phyloP scores from a whole-genome alignment of 1,140 invertebrate species.

The Anastrepha ludens region DNA sequence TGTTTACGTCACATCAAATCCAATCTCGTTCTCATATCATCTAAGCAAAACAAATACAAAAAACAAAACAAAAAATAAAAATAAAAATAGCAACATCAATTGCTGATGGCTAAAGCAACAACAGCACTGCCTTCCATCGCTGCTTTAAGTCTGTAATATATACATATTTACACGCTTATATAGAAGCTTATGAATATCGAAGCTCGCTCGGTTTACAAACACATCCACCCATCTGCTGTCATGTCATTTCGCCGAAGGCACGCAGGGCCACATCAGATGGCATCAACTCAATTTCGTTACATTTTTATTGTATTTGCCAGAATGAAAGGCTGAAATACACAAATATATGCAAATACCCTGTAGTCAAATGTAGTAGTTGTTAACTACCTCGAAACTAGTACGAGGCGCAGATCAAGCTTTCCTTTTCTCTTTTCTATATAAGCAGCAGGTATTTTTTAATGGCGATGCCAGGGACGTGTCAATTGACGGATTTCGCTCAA shows the following conservation, averaged over 20 bases:
- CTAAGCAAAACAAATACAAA: background rate
- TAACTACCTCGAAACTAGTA: too few relatives aligned
- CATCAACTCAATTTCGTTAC: slow-evolving; percentile 12
- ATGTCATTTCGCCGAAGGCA: background rate
- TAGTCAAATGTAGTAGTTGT: too few relatives aligned
- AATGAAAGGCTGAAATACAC: too few relatives aligned
- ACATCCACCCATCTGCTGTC: background rate
- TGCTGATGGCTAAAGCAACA: background rate
- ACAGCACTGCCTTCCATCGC: background rate
- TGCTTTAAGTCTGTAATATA: background rate
- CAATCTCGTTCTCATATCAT: background rate
- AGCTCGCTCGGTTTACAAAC: background rate
- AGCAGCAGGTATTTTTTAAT: too few relatives aligned
- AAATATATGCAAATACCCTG: too few relatives aligned
- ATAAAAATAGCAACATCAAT: background rate
- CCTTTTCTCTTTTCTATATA: too few relatives aligned
- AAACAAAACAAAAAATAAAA: background rate
- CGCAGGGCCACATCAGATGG: background rate
- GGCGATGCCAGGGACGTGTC: too few relatives aligned
- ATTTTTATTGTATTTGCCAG: background rate
- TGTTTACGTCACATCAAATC: slow-evolving; percentile 32
- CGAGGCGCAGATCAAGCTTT: too few relatives aligned
- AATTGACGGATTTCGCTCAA: too few relatives aligned
- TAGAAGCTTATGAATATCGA: too few relatives aligned
- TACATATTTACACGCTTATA: background rate